phyloP scores from a whole-genome alignment of 2,113 vertebrate genomes.

The Chaetorhynchus papuensis region DNA sequence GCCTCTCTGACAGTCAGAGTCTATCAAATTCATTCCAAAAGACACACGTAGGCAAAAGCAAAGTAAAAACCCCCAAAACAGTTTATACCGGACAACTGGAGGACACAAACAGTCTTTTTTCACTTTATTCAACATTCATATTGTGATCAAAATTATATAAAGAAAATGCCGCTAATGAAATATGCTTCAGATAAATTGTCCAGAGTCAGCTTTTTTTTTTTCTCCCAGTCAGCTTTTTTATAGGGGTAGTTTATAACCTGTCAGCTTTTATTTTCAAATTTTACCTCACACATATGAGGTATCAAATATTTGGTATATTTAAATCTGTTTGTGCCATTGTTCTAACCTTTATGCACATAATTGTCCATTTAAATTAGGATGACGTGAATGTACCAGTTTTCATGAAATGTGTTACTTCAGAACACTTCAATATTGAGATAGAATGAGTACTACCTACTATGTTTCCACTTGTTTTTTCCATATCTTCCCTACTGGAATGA shows the following conservation, averaged over 20 bases:
- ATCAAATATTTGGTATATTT: background rate
- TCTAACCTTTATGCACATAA: background rate
- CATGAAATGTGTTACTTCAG: background rate
- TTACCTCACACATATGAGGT: background rate
- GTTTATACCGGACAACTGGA: background rate
- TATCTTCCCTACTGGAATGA: background rate
- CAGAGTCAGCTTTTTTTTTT: background rate
- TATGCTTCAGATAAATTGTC: background rate
- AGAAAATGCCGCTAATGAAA: background rate
- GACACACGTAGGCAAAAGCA: fast-evolving
- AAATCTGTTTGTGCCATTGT: background rate
- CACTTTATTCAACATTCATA: background rate
- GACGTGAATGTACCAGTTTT: background rate
- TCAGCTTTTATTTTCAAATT: background rate
- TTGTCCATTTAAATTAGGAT: background rate
- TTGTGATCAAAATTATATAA: background rate
- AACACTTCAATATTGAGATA: background rate
- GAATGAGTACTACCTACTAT: background rate
- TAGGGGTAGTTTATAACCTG: background rate
- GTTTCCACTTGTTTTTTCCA: fast-evolving
- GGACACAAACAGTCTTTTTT: background rate
- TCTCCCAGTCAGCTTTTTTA: background rate
- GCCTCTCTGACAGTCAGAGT: background rate
- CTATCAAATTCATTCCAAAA: background rate
- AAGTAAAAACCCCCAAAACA: fast-evolving